Evolutionary conservation across 2,113 vertebrate species (phyloP), one percentile per base, ranked within the genome.

Genomic region (Coracopsis vasa): DNA sequence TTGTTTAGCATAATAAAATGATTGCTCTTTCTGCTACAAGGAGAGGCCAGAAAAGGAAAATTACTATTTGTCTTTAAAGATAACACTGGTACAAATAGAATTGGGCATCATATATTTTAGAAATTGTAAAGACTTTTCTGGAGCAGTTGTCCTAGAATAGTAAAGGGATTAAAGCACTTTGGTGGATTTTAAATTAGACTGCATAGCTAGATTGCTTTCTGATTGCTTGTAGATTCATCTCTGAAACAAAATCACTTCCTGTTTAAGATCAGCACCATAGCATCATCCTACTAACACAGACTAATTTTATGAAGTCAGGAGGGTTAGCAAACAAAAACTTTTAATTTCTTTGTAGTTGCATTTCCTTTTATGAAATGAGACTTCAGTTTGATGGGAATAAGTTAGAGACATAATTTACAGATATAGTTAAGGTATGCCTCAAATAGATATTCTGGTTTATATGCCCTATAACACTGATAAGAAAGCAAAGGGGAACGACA

Each of bases 311-410:
- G 21, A 90, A 88, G 69, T 60, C 15, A 53, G 51, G 16, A 82
- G 5, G 16, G 39, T 75, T 89, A 60, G 20, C 11, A 42, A 86
- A 42, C 2, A 11, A n/a, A 61, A 80, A 45, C 17, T n/a, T 62
- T 31, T 21, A 45, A 45, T 54, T 78, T 44, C 8, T 62, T 7
- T 70, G 7, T 70, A 47, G 23, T n/a, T 66, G 3, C 8, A 18
- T 4, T 54, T 78, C 53, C 5, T 39, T 54, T 80, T 80, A 37
- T 21, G 74, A 41, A 12, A 14, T 10, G 24, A 9, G 8, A 17
- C 4, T 16, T 28, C 15, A 47, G 47, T 60, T 91, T 0, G 0
- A 51, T 44, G 6, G 23, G 27, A 84, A 7, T 42, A 56, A 56
- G 25, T 65, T 17, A 60, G 16, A 78, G 31, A 18, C 13, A 16